Evolutionary conservation across 1,140 invertebrate genomes (phyloP), one percentile per base, ranked within the genome.

Genomic region (Drosophila obscura): DNA sequence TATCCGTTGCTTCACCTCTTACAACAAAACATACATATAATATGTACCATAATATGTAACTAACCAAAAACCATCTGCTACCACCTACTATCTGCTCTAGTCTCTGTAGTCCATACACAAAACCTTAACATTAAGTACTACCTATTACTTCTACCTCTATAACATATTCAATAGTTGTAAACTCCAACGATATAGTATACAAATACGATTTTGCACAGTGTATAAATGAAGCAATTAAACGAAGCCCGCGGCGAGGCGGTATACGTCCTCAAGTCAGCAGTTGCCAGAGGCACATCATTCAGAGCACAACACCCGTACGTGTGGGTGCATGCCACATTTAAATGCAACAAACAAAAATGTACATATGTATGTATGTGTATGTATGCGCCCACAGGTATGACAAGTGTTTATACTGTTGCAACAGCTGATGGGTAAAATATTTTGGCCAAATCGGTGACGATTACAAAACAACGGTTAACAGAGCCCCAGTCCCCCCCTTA

Each of bases 201-300:
- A 66, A 24, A 53, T 55, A 31, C 26, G 48, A n/a, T 31, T 44
- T 66, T 66, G 60, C 62, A 65, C 63, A 43, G 63, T 50, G 63
- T 50, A 26, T 15, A 59, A 13, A 52, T 39, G 28, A 52, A 58
- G 35, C 35, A 39, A 39, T 39, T 39, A 58, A 26, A 65, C 77
- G 77, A 80, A 90, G 62, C 75, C 89, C 84, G 77, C 89, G 75
- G 82, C 82, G 89, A 91, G 89, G 89, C 89, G 76, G 89, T 91
- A 85, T 80, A 60, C 89, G 89, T 90, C 81, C 11, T 56, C 11
- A 69, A 67, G 51, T 84, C 81, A 85, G 77, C 64, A 22, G 69
- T 84, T 85, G 76, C 58, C 28, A 28, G 35, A 46, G 52, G 26
- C 28, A 41, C 24, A 52, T 35, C 7, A 11, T 35, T 9, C 24